Evolutionary conservation across 2,888 invertebrate species (phyloP), one percentile per base, ranked within the genome.

Genomic region (Tetramorium bicarinatum): DNA sequence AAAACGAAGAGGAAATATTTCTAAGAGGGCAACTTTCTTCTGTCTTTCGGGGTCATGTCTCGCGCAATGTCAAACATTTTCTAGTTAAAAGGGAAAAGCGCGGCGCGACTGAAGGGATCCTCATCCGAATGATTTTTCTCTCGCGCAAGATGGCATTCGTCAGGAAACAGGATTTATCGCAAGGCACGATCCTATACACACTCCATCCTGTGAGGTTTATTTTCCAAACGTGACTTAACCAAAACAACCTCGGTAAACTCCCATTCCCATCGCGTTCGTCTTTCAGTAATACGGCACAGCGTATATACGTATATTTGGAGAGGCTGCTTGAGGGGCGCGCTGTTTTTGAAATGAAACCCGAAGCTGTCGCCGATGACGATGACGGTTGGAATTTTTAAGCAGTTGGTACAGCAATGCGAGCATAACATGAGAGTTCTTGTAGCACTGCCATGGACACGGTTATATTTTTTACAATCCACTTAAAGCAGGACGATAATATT

Each of bases 221-320:
- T 91, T 91, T 89, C 84, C 84, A 88, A 86, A 91, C 91, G 91
- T 91, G 91, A 90, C 91, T 92, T 90, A 88, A 87, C 89, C 87
- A 84, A 89, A 89, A 90, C 89, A 90, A 89, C 88, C 85, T 91
- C 82, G 77, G 87, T 87, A 91, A 91, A 92, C 87, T 91, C 21
- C 52, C n/a, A 67, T 67, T 54, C 79, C 59, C 34, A 21, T 79
- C 71, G 79, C 47, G 34, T 41, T 72, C 59, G 72, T 59, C 54
- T 77, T 56, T 34, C 44, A 59, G 59, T 72, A 72, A 38, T 72
- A 38, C 47, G 11, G 47, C 56, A 52, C 47, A 2, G 9, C 64
- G 77, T 38, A 47, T 38, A 47, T 71, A 79, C 34, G 79, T 79
- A 80, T 80, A 80, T 80, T 80, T 80, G 59, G 59, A 80, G 72